Evolutionary conservation across 2,113 vertebrate genomes (phyloP), one percentile per base, ranked within the genome.

Genomic region (Campylomormyrus numenius): DNA sequence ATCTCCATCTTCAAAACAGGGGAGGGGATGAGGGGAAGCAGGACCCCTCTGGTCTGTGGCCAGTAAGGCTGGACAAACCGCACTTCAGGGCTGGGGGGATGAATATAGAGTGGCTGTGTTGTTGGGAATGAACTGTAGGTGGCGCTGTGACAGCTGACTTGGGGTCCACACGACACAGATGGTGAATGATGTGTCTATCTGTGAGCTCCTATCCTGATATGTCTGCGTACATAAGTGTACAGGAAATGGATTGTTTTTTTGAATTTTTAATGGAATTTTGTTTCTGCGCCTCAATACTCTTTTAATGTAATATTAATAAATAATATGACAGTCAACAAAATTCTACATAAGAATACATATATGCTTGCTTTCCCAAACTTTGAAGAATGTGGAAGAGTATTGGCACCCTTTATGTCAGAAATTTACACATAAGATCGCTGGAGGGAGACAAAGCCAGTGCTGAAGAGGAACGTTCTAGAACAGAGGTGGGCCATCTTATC

Each of bases 231-330:
- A 62, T 88, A 31, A 56, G 5, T 62, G 39, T 42, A 93, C 94
- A 77, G 74, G 74, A 19, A 77, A 77, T 94, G 94, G 94, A 92
- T 93, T 91, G 10, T 46, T 91, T 88, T 62, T 90, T 6, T 19
- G 50, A 87, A 91, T 94, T 93, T 93, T 93, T 87, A 80, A 92
- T 92, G 92, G 58, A 27, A 77, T 94, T 95, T 95, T 94, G 93
- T 95, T 93, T 95, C 93, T 94, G 93, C 96, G 95, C 95, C 95
- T 95, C 94, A 94, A 96, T 94, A 95, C 94, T 95, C 94, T 88
- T 93, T 92, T 92, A 93, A 94, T 90, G 92, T 93, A 92, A 93
- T 85, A 95, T 94, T 92, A 94, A 93, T 93, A 93, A 88, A 88
- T 88, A 88, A 88, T 70, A 88, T 80, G 5, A 42, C 31, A 80